Evolutionary conservation across 1,140 invertebrate genomes (phyloP).

Genomic region (Cepaea nemoralis): DNA sequence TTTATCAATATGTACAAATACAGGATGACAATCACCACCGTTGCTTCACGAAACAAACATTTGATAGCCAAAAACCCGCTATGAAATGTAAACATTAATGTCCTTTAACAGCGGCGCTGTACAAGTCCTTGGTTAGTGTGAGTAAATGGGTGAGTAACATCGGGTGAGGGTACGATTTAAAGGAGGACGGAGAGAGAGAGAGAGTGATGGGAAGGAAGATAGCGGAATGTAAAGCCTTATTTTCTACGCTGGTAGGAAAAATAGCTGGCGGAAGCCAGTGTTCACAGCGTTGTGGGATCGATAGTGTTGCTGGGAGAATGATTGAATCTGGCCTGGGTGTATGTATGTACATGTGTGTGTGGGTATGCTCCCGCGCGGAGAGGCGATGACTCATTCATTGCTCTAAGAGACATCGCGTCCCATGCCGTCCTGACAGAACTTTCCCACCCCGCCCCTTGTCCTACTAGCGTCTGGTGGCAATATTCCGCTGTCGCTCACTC

Average conservation of each 20-base stretch:
- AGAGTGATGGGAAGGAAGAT: neutral
- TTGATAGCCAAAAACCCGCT: no score
- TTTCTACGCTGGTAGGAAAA: neutral
- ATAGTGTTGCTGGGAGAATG: neutral
- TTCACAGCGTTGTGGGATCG: neutral
- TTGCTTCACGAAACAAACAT: no score
- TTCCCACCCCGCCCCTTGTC: neutral
- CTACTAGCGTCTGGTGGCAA: neutral
- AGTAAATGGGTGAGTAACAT: neutral
- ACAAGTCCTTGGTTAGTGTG: no score
- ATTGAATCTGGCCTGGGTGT: neutral
- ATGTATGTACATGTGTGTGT: neutral
- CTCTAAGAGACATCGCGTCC: neutral
- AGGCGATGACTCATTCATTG: conserved; percentile 12
- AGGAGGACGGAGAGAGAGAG: neutral
- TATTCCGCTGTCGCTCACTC: no score
- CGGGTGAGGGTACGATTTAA: neutral
- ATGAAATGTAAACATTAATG: no score
- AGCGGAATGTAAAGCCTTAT: neutral
- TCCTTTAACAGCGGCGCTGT: no score
- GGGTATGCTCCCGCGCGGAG: neutral
- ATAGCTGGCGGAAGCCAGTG: neutral
- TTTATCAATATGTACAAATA: no score
- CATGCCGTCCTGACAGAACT: neutral
- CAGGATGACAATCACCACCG: no score